Evolutionary conservation across 2,888 invertebrate genomes (phyloP).

Genomic region (Micropterix aruncella): DNA sequence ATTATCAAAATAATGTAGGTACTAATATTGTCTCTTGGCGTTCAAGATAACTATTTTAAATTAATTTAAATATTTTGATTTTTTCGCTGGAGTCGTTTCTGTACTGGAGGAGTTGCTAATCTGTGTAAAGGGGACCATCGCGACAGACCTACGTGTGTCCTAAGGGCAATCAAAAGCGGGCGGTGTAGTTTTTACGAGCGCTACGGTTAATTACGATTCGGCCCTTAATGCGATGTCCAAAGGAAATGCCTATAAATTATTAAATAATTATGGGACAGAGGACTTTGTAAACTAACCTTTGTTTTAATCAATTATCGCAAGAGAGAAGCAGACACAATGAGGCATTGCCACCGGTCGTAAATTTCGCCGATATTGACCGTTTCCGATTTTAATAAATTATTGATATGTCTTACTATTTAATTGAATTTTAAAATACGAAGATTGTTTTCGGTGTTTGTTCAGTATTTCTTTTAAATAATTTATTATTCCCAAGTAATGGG

Average conservation of each 20-base stretch:
- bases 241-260: not conserved
- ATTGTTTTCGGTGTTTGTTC: no score
- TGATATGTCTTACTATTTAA: no score
- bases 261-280: not conserved
- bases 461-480: no score
- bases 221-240: not conserved
- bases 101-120: no score
- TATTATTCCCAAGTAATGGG: no score
- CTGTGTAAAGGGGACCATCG: no score
- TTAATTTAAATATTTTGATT: no score
- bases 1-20: no score
- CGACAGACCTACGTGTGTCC: not conserved
- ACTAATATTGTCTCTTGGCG: no score
- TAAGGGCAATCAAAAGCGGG: not conserved
- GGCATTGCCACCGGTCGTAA: not conserved
- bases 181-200: not conserved
- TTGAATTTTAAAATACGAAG: no score
- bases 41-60: no score
- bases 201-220: not conserved
- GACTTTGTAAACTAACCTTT: not conserved
- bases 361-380: not conserved
- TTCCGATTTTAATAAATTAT: not conserved
- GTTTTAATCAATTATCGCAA: not conserved
- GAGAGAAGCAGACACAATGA: not conserved
- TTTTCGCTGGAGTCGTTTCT: no score